phyloP scores from a whole-genome alignment of 2,888 invertebrate genomes.

The Hypomecis punctinalis region DNA sequence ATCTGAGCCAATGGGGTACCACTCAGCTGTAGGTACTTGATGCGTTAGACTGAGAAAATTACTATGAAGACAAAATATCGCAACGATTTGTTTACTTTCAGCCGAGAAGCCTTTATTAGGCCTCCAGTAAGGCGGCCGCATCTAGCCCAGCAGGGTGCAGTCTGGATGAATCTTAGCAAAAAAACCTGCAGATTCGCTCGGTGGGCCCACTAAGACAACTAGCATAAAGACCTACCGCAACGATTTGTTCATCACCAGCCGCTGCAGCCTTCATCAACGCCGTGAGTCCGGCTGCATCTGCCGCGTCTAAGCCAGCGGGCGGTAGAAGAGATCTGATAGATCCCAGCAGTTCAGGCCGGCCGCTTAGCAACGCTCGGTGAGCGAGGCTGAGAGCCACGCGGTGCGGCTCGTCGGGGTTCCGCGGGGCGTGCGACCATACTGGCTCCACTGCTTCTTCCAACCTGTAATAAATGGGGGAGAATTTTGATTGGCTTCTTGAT shows the following conservation, averaged over 20 bases:
- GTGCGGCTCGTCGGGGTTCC: slow-evolving; percentile 83
- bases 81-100: no score
- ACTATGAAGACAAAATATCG: no score
- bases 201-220: neutral
- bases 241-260: slow-evolving; percentile 91
- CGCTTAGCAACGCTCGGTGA: slow-evolving; percentile 92
- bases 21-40: no score
- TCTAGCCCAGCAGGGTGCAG: no score
- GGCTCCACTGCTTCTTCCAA: slow-evolving; percentile 85
- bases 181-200: no score
- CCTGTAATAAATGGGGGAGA: slow-evolving; percentile 53
- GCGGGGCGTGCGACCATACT: slow-evolving; percentile 70
- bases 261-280: slow-evolving; percentile 94
- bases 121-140: no score
- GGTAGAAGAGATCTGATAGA: slow-evolving; percentile 91
- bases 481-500: neutral
- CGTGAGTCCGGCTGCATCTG: slow-evolving; percentile 91
- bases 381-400: slow-evolving; percentile 90
- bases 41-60: no score
- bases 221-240: slow-evolving; percentile 75
- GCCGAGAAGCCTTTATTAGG: no score
- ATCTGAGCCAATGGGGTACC: no score
- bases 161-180: no score
- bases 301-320: slow-evolving; percentile 88
- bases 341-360: slow-evolving; percentile 90